Conservation (phyloP, 2,888 invertebrate genomes). For the Drosophila seclusa region DNA sequence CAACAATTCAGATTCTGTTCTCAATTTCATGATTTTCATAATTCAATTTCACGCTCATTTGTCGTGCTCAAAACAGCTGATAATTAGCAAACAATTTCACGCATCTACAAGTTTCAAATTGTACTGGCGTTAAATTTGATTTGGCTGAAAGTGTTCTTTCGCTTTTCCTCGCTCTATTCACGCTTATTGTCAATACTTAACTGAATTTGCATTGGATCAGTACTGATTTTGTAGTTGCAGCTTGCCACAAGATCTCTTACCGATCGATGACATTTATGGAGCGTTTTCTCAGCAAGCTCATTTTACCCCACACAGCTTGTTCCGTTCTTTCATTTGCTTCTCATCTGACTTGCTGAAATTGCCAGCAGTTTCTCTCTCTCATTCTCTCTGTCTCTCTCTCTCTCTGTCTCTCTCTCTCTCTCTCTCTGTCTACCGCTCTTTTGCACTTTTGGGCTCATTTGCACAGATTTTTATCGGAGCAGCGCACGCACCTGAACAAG, state of each 20-base stretch:
- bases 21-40: background rate
- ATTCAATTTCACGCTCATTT: background rate
- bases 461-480: slow-evolving; percentile 55
- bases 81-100: background rate
- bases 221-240: background rate
- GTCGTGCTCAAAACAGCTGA: background rate
- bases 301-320: slow-evolving; percentile 8
- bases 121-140: background rate
- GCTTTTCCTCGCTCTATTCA: too few species aligned
- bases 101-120: background rate
- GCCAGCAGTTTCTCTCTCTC: background rate
- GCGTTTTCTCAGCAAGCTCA: slow-evolving; percentile 2
- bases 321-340: background rate
- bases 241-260: background rate
- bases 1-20: background rate
- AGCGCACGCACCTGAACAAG: slow-evolving; percentile 51
- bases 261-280: background rate
- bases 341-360: background rate
- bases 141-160: too few species aligned
- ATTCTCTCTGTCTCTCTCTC: background rate
- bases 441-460: slow-evolving; percentile 41
- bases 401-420: background rate
- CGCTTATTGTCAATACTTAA: background rate
- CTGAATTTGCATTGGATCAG: background rate
- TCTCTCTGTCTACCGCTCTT: slow-evolving; percentile 2